Percentiles rank a stretch among this genome's conserved stretches.
Evolutionary conservation across 2,888 invertebrate genomes (phyloP).

Genomic region (Cetonia aurata): DNA sequence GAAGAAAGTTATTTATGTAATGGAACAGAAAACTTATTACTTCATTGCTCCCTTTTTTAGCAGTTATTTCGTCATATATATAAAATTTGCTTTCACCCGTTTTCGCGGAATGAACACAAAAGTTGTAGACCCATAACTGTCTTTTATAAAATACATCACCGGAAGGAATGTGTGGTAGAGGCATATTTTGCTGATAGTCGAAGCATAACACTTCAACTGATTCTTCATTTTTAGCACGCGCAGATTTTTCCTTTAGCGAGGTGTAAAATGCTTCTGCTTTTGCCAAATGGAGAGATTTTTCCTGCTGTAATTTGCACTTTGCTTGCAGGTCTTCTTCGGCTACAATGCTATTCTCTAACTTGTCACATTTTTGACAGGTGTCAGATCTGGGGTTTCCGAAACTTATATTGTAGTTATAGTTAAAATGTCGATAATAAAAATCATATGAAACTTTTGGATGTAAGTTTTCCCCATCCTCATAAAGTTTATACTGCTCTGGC

Average conservation of each 20-base stretch:
- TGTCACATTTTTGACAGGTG: no score
- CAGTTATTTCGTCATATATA: neutral
- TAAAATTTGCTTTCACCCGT: slow-evolving; percentile 27
- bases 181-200: slow-evolving; percentile 53
- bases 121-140: slow-evolving; percentile 40
- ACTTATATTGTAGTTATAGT: no score
- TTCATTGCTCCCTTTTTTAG: slow-evolving; percentile 11
- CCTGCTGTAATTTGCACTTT: no score
- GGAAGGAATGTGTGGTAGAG: slow-evolving; percentile 16
- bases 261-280: slow-evolving; percentile 12
- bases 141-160: slow-evolving; percentile 52
- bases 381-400: no score
- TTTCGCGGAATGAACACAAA: slow-evolving; percentile 44
- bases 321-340: no score
- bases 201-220: slow-evolving; percentile 49
- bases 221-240: neutral
- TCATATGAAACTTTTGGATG: no score
- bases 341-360: no score
- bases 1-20: slow-evolving; percentile 6
- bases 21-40: neutral
- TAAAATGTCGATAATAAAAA: no score
- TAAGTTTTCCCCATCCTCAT: no score
- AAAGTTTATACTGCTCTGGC: no score
- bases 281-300: slow-evolving; percentile 17
- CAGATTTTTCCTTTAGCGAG: neutral